A percentile compares a stretch with the other conserved stretches of the same genome.
These are phyloP conservation scores for Hydrolagus colliei DNA, from an alignment of 2,797 vertebrate species.

Conservation along the genomic window DNA sequence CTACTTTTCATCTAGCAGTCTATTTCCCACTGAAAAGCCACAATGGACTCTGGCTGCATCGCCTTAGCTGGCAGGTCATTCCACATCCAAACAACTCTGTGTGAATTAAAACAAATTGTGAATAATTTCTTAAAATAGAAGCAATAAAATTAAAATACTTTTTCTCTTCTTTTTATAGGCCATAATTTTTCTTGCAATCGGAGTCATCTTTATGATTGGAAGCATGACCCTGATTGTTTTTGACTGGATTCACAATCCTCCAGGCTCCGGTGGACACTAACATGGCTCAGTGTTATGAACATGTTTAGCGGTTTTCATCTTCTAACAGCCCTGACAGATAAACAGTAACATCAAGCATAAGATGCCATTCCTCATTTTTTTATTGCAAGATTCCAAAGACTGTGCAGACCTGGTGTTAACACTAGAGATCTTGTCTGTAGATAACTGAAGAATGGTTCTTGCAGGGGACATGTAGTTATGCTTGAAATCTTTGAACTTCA, in stretches of 20 bases:
- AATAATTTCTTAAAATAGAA: not conserved
- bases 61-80: too few relatives aligned
- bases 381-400: conserved; percentile 50
- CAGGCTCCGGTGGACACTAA: conserved; percentile 74
- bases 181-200: conserved; percentile 73
- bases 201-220: conserved; percentile 86
- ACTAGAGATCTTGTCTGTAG: conserved; percentile 36
- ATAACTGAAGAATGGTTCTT: conserved; percentile 42
- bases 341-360: conserved; percentile 34
- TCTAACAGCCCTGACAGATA: conserved; percentile 37
- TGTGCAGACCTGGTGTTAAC: conserved; percentile 44
- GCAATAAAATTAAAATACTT: not conserved
- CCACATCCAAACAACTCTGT: too few relatives aligned
- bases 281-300: conserved; percentile 33
- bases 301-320: conserved; percentile 38
- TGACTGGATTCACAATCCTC: conserved; percentile 87
- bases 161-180: conserved; percentile 56
- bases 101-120: not conserved
- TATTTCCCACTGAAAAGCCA: too few relatives aligned
- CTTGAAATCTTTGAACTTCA: conserved; percentile 43
- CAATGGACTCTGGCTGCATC: too few relatives aligned
- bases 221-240: conserved; percentile 85
- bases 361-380: conserved; percentile 46
- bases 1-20: too few relatives aligned
- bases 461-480: conserved; percentile 43